Base-by-base conservation (phyloP, 1,140 invertebrate species). In the Drosophila takahashii region DNA sequence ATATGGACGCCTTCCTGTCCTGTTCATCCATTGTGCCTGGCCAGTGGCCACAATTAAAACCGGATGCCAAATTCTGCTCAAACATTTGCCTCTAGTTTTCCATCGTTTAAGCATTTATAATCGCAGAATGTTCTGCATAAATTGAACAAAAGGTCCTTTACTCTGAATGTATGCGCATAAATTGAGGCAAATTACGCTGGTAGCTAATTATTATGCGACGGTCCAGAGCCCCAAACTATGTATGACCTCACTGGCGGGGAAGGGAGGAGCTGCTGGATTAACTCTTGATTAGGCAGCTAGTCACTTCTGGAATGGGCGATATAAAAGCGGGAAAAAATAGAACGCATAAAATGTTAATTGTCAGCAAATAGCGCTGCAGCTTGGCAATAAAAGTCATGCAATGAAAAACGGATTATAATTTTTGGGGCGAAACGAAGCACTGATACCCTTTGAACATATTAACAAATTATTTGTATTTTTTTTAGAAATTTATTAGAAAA, bases 131-230 rank as follows among this genome's bases (percentile, higher is more conserved):
- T 32, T 53, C 15, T 64, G 56, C 64, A 85, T 70, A 74, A 78
- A 74, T 71, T 76, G 45, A 15, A 57, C 57, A 48, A 56, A 48
- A n/a, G 44, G 81, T 86, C 58, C 26, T 50, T 47, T 71, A 32
- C 62, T 62, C 62, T 62, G 39, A 73, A 79, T 67, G 56, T 84
- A 80, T 87, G 84, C 80, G 72, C 84, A 87, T 90, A 79, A 79
- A 79, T 84, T 81, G 47, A 36, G 27, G 3, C 52, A 60, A 70
- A 77, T 85, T 70, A 16, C 41, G 59, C 69, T 67, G 70, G 13
- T 44, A 39, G 59, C 79, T 86, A 86, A 89, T 86, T 87, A 70
- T 57, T 70, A 70, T 70, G 50, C 64, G 50, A 34, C 41, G 50
- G 65, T 60, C 58, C 56, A 66, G 61, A 66, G 47, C 36, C 27